phyloP scores from a whole-genome alignment of 2,888 invertebrate genomes.

The Zygogramma bicolorata region DNA sequence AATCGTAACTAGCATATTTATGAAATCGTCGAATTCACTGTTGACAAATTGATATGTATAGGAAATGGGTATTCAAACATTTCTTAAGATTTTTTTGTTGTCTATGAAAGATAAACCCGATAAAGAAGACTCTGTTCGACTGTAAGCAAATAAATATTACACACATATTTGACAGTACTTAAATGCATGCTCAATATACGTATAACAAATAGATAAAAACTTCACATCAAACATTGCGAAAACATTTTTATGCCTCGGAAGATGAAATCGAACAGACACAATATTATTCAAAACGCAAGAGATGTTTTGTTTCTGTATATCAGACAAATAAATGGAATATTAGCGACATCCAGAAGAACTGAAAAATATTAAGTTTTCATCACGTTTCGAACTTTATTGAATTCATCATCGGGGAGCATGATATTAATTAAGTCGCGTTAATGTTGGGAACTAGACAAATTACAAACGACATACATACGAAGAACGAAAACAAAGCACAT shows the following conservation, averaged over 20 bases:
- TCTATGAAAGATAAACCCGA: conserved; percentile 30
- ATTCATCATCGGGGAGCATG: no score
- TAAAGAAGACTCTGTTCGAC: conserved; percentile 26
- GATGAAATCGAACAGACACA: neutral
- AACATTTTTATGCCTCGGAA: conserved; percentile 3
- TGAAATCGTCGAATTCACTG: neutral
- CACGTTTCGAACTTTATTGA: no score
- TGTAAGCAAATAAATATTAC: conserved; percentile 29
- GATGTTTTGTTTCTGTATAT: no score
- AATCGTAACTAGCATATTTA: no score
- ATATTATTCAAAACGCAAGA: no score
- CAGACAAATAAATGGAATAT: no score
- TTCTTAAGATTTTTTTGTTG: conserved; percentile 23
- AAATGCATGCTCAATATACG: conserved; percentile 22
- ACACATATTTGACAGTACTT: conserved; percentile 31
- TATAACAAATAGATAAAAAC: conserved; percentile 31
- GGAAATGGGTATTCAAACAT: conserved; percentile 10
- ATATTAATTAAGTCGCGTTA: no score
- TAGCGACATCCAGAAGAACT: no score
- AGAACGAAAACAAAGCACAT: no score
- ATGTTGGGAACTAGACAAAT: no score
- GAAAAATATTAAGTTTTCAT: no score
- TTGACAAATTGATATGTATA: neutral
- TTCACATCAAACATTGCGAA: conserved; percentile 17
- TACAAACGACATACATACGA: no score